Percentiles rank a stretch among this genome's conserved stretches.
phyloP scores from a whole-genome alignment of 2,797 vertebrate genomes.

The Furcifer pardalis region DNA sequence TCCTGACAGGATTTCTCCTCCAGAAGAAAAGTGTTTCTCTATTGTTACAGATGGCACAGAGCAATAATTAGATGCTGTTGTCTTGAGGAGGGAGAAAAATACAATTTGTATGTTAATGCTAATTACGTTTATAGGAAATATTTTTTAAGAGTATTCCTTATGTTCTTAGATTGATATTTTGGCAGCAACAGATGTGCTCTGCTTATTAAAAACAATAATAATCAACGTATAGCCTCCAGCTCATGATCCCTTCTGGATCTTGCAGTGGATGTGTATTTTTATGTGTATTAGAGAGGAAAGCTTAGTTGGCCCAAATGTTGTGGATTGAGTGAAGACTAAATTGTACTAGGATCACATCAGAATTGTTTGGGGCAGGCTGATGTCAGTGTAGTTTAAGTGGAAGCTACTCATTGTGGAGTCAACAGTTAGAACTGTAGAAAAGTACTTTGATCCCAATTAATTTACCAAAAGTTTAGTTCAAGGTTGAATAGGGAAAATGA shows the following conservation, averaged over 20 bases:
- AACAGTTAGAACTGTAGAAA: not conserved
- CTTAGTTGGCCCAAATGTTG: not conserved
- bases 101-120: slow-evolving; percentile 13
- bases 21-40: not conserved
- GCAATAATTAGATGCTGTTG: not conserved
- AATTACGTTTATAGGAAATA: slow-evolving; percentile 15
- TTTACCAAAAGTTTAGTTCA: not conserved
- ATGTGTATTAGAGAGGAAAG: too few species aligned
- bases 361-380: not conserved
- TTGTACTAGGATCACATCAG: not conserved
- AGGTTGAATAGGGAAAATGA: not conserved
- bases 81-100: slow-evolving; percentile 1
- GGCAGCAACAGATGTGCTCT: not conserved
- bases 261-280: not conserved
- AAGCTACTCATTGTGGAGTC: too few species aligned
- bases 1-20: not conserved
- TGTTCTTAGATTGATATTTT: not conserved
- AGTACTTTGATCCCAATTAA: not conserved
- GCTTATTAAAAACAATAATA: not conserved
- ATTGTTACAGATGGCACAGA: not conserved
- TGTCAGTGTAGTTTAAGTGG: not conserved
- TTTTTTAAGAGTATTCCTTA: not conserved
- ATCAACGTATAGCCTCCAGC: not conserved
- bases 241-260: not conserved
- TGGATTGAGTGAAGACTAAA: not conserved